phyloP scores from a whole-genome alignment of 2,797 vertebrate species.

The Pangasius mekongensis region DNA sequence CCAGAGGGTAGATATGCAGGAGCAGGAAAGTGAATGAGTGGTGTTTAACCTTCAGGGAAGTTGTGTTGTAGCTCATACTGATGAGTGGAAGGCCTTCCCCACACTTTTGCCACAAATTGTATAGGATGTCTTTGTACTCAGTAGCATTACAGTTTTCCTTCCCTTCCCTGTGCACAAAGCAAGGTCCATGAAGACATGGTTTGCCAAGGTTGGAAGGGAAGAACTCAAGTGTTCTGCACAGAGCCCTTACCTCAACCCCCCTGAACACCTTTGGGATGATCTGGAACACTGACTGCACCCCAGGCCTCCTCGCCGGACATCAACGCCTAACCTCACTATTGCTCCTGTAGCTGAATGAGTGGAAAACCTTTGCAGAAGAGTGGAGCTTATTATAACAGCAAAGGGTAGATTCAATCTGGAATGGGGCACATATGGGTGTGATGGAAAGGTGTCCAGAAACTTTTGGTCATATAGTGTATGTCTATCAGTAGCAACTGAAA shows the following conservation, averaged over 20 bases:
- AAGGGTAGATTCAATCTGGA: neutral
- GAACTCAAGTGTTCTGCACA: neutral
- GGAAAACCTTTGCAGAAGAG: neutral
- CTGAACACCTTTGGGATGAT: neutral
- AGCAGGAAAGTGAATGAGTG: neutral
- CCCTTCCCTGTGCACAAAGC: neutral
- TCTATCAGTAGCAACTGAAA: neutral
- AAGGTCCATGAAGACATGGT: neutral
- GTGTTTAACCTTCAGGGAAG: neutral
- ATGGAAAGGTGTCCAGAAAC: neutral
- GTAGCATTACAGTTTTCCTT: neutral
- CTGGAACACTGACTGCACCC: neutral
- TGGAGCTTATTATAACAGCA: neutral
- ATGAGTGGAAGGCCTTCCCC: neutral
- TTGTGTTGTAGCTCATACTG: neutral
- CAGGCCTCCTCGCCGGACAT: neutral
- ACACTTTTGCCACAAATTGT: neutral
- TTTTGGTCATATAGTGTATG: neutral
- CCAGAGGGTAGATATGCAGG: conserved; percentile 2
- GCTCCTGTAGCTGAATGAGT: neutral
- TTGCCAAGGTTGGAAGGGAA: neutral
- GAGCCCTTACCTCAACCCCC: neutral
- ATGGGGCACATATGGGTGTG: neutral
- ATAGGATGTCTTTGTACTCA: neutral
- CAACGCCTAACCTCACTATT: neutral